phyloP scores from a whole-genome alignment of 2,113 vertebrate genomes.

The Elgaria multicarinata region DNA sequence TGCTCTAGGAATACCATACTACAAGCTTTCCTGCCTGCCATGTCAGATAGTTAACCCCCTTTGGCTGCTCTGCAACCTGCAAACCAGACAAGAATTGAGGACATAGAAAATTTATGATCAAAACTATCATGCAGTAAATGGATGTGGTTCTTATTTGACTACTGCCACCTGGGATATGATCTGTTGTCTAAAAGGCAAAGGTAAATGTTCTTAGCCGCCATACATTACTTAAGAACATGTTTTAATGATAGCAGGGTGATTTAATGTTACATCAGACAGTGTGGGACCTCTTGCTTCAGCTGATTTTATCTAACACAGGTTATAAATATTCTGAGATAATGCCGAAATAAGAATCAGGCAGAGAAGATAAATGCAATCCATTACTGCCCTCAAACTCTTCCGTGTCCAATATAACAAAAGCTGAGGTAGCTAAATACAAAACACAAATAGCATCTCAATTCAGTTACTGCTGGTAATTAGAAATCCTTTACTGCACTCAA shows the following conservation, averaged over 20 bases:
- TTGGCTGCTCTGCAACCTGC: background rate
- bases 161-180: slow-evolving; percentile 3
- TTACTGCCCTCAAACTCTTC: slow-evolving; percentile 7
- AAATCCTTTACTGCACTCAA: background rate
- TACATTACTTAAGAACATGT: slow-evolving; percentile 53
- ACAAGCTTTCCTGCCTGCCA: background rate
- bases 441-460: background rate
- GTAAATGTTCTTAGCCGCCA: slow-evolving; percentile 32
- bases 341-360: slow-evolving; percentile 7
- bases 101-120: slow-evolving; percentile 53
- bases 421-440: slow-evolving; percentile 19
- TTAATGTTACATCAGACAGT: slow-evolving; percentile 45
- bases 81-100: slow-evolving; percentile 38
- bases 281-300: slow-evolving; percentile 1
- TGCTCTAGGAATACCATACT: background rate
- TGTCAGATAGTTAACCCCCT: background rate
- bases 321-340: slow-evolving; percentile 24
- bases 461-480: background rate
- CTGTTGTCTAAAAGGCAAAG: slow-evolving; percentile 33
- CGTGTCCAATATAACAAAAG: background rate
- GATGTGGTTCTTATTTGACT: slow-evolving; percentile 46
- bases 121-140: slow-evolving; percentile 49
- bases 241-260: slow-evolving; percentile 49
- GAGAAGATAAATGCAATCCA: background rate
- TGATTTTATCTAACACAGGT: background rate